Base-by-base conservation (phyloP, 2,797 vertebrate genomes). In the Melanotaenia pygmaea region DNA sequence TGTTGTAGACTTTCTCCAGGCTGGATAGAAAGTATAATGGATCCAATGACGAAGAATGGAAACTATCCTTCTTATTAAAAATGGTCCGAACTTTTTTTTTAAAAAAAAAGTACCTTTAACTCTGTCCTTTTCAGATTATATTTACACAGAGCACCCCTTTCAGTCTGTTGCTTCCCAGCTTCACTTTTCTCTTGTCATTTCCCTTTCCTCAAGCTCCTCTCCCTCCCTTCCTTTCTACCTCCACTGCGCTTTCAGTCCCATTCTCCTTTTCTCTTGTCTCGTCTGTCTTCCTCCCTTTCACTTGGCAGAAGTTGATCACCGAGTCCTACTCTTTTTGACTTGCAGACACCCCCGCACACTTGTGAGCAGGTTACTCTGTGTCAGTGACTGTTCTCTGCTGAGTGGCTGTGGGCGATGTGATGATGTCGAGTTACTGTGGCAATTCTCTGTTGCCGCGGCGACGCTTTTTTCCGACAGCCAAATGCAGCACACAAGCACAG, bases 341-440 rank as follows among this genome's bases (percentile, higher is more conserved):
- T 57, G 28, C 51, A 62, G 2, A 66, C 80, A 60, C 77, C 70
- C 74, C 79, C 81, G 67, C 73, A 77, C 74, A 68, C 77, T 76
- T 50, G 14, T 58, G 86, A 84, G 77, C 59, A 77, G 88, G 81
- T 87, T 87, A 88, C 85, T 89, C 74, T 81, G 76, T 89, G 90
- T 88, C 87, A 89, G 79, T 45, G 61, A 72, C 87, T 85, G 86
- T 80, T 89, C 88, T 84, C 86, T 77, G 84, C 73, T 81, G 76
- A 86, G 82, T 83, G 83, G 70, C 84, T 77, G 87, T 91, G 87
- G 90, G 89, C 74, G 86, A 80, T 47, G 69, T 76, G 81, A 82
- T 85, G 83, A 90, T 87, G 83, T 83, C 50, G 65, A 82, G 82
- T 89, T 88, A 77, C 87, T 77, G 85, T 86, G 86, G 80, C 51